phyloP scores from a whole-genome alignment of 2,888 invertebrate genomes.

The Troilus luridus region DNA sequence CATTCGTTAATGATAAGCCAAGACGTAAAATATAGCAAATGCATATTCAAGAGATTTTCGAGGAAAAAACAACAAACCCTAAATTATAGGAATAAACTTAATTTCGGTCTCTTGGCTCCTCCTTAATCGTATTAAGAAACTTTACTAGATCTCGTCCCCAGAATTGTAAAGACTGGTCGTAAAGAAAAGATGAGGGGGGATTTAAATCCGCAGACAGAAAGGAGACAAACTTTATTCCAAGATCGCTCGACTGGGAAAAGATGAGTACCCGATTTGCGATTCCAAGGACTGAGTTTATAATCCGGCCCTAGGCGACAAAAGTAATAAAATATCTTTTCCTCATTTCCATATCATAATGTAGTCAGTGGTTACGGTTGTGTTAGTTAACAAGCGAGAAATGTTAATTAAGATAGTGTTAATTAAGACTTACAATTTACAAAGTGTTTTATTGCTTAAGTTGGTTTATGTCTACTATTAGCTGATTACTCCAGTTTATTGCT shows the following conservation, averaged over 20 bases:
- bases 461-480: not conserved
- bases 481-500: not conserved
- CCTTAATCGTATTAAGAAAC: slow-evolving; percentile 24
- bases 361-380: not conserved
- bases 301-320: not conserved
- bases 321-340: not conserved
- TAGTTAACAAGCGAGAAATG: not conserved
- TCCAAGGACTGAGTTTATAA: not conserved
- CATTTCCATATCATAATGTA: not conserved
- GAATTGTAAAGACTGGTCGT: slow-evolving; percentile 35
- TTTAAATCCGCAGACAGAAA: slow-evolving; percentile 35
- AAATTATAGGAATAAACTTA: slow-evolving; percentile 8
- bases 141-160: not conserved
- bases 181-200: slow-evolving; percentile 18
- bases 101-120: not conserved
- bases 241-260: not conserved
- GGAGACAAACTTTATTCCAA: slow-evolving; percentile 42
- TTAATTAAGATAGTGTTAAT: not conserved
- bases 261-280: not conserved
- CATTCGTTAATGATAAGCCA: not conserved
- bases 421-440: not conserved
- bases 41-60: not conserved
- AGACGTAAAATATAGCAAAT: not conserved
- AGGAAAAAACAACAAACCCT: not conserved
- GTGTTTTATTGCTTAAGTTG: not conserved